Conservation (phyloP, 2,113 vertebrate species). For the Phyllostomus hastatus region DNA sequence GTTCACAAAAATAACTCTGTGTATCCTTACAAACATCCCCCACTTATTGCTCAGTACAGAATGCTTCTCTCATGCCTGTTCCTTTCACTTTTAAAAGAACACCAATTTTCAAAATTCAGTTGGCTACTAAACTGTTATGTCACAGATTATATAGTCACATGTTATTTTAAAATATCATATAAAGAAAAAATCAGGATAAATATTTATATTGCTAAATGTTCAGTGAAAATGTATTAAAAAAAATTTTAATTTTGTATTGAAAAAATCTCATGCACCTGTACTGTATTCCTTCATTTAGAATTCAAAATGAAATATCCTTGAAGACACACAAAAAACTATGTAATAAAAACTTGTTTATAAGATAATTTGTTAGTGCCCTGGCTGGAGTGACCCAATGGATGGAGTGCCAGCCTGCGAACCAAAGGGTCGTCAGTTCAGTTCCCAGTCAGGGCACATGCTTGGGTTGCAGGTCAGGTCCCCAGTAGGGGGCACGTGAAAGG, state of each 20-base stretch:
- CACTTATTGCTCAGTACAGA: slow-evolving; percentile 7
- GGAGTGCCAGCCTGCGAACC: too few relatives aligned
- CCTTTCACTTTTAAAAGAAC: not conserved
- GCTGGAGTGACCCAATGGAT: too few relatives aligned
- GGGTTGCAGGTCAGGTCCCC: too few relatives aligned
- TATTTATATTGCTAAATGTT: slow-evolving; percentile 9
- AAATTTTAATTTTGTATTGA: not conserved
- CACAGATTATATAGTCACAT: not conserved
- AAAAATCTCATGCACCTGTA: not conserved
- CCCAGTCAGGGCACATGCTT: too few relatives aligned
- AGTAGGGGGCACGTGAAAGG: too few relatives aligned
- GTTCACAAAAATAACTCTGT: not conserved
- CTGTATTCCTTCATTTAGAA: not conserved
- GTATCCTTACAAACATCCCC: slow-evolving; percentile 17
- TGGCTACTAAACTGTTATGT: not conserved
- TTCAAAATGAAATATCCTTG: not conserved
- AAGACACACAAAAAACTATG: not conserved
- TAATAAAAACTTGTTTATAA: slow-evolving; percentile 8
- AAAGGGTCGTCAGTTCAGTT: too few relatives aligned
- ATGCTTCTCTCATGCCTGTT: not conserved
- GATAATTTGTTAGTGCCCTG: not conserved
- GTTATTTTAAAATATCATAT: not conserved
- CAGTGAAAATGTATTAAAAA: slow-evolving; percentile 18
- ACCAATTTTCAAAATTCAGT: slow-evolving; percentile 6
- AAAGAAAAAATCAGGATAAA: not conserved